Base-by-base conservation (phyloP, 2,113 vertebrate genomes). In the Gobius niger region DNA sequence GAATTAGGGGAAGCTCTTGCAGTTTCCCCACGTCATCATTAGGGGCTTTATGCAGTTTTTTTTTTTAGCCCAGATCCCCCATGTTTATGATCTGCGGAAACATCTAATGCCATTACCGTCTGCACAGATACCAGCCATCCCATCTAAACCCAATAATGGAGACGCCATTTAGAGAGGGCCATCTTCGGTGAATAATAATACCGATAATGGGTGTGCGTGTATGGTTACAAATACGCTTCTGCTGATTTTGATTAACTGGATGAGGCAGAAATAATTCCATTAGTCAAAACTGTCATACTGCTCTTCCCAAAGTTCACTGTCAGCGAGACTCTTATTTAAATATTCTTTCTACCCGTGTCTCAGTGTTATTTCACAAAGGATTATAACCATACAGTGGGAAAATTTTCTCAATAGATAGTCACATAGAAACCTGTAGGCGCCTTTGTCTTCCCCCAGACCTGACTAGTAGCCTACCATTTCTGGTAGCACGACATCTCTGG, bases 141-240 rank as follows among this genome's bases (percentile, higher is more conserved):
- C 47, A 63, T 68, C 76, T 51, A 83, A 87, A 91, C 44, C 76
- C 82, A 85, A 89, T 88, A 84, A 90, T 66, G 47, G 47, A 80
- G 64, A 65, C 78, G 68, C 75, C 72, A 85, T 87, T 84, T 71
- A 66, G 76, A 71, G 56, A 50, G 56, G 66, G 40, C 9, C 18
- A 10, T 82, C 68, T 78, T 70, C 19, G 52, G 75, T 0, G 57
- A 76, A 65, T 9, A 3, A 53, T 70, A 75, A 80, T 84, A n/a
- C 15, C 14, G 7, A 42, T 42, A 42, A 70, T 69, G 65, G 42
- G 13, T 9, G 24, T 63, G 44, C 1, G 12, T 7, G 34, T 9
- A 5, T 18, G 7, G 40, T 57, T 50, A 1, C 69, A 6, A 44
- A 4, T 14, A n/a, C 16, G 7, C 18, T 44, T 66, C 49, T 61